Percentiles rank a stretch among this genome's conserved stretches.
Evolutionary conservation across 2,888 invertebrate species (phyloP).

Genomic region (Tenthredo distinguenda): DNA sequence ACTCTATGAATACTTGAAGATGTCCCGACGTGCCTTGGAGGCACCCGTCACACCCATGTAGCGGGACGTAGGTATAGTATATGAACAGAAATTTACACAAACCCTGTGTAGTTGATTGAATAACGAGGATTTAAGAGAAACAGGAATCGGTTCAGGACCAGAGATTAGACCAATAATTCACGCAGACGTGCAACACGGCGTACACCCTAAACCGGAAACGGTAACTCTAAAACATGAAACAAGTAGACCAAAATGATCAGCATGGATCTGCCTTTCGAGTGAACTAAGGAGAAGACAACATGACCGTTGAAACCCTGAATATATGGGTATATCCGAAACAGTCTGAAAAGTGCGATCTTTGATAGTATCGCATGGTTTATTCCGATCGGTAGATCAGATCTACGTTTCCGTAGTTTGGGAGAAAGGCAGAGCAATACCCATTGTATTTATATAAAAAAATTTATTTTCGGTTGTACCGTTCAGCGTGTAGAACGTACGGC

Average conservation of each 20-base stretch:
- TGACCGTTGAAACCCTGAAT: not conserved
- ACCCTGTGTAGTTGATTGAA: not conserved
- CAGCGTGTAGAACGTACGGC: not conserved
- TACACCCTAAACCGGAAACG: not conserved
- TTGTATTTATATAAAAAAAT: not conserved
- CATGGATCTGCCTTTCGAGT: not conserved
- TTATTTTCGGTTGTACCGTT: not conserved
- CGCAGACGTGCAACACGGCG: not conserved
- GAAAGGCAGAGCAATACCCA: not conserved
- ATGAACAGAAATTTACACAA: not conserved
- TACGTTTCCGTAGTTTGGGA: not conserved
- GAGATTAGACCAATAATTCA: not conserved
- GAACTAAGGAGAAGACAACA: not conserved
- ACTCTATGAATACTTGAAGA: constrained; percentile 51
- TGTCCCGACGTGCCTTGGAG: constrained; percentile 47
- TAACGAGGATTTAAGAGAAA: not conserved
- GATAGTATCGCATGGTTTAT: no score
- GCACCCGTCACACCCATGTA: not conserved
- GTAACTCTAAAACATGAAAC: not conserved
- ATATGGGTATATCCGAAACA: not conserved
- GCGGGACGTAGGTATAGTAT: not conserved
- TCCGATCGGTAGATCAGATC: not conserved
- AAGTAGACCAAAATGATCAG: not conserved
- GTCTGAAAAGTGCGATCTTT: not conserved
- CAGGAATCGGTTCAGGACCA: not conserved